A percentile compares a stretch with the other conserved stretches of the same genome.
These are phyloP conservation scores for Porphyrio hochstetteri DNA, from an alignment of 2,113 vertebrate genomes.

Conservation along the genomic window DNA sequence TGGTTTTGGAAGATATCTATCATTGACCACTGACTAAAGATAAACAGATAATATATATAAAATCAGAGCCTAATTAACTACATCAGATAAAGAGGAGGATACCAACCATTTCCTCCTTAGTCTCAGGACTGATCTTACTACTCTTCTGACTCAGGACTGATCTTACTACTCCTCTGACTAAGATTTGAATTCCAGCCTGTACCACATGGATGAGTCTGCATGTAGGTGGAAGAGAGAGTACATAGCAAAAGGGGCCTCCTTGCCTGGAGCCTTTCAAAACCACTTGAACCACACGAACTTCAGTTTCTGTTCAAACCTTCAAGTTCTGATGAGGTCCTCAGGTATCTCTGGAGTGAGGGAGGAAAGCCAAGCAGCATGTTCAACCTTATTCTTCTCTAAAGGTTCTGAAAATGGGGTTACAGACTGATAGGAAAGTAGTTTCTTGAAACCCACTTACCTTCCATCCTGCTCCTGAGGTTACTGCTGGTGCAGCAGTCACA, in stretches of 20 bases:
- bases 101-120: background rate
- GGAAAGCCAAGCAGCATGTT: background rate
- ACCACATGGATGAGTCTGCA: background rate
- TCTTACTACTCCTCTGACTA: background rate
- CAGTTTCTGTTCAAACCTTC: background rate
- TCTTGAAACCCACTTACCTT: background rate
- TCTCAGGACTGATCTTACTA: background rate
- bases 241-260: background rate
- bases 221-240: background rate
- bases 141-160: background rate
- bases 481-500: background rate
- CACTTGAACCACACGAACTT: background rate
- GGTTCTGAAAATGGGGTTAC: background rate
- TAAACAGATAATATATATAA: too few relatives aligned
- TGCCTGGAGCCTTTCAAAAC: background rate
- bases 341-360: background rate
- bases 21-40: background rate
- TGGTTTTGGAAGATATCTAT: background rate
- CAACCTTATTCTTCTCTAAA: background rate
- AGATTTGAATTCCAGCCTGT: background rate
- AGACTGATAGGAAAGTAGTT: background rate
- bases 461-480: background rate
- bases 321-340: background rate
- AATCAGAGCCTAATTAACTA: background rate
- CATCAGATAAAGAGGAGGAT: background rate